phyloP scores from a whole-genome alignment of 35 echinoderm and acorn worm genomes.

The Nesometra sesokonis region DNA sequence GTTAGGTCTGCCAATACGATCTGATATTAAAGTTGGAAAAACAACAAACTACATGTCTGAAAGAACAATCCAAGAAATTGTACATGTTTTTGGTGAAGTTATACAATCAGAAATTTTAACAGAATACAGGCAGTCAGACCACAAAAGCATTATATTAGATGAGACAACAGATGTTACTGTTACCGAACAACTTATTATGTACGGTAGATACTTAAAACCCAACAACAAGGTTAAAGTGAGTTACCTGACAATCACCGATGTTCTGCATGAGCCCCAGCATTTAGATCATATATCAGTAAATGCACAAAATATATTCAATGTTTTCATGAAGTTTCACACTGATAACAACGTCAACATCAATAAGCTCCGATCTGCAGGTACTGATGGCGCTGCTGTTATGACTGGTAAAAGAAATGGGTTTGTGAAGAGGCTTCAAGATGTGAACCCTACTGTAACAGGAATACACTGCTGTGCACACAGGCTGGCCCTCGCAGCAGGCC shows the following conservation, averaged over 20 bases:
- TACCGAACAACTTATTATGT: constrained; percentile 14
- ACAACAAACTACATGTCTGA: too few relatives aligned
- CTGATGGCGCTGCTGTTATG: constrained; percentile 12
- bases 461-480: constrained; percentile 21
- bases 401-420: neutral
- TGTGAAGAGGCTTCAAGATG: neutral
- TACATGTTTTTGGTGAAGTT: too few relatives aligned
- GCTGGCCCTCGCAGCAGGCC: constrained; percentile 11
- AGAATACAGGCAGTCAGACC: too few relatives aligned
- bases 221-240: neutral
- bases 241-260: too few relatives aligned
- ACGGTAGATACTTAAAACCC: neutral
- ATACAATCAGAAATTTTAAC: too few relatives aligned
- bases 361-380: constrained; percentile 5
- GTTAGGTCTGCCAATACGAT: too few relatives aligned
- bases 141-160: neutral
- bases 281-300: neutral
- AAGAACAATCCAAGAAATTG: too few relatives aligned
- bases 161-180: constrained; percentile 22
- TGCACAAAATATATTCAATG: constrained; percentile 1
- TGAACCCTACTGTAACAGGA: neutral
- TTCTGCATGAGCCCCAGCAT: neutral
- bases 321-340: neutral
- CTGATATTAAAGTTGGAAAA: too few relatives aligned
- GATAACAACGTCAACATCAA: neutral